These are phyloP conservation scores for Tenthredo scrophulariae DNA, from an alignment of 2,888 invertebrate species.

Conservation along the genomic window DNA sequence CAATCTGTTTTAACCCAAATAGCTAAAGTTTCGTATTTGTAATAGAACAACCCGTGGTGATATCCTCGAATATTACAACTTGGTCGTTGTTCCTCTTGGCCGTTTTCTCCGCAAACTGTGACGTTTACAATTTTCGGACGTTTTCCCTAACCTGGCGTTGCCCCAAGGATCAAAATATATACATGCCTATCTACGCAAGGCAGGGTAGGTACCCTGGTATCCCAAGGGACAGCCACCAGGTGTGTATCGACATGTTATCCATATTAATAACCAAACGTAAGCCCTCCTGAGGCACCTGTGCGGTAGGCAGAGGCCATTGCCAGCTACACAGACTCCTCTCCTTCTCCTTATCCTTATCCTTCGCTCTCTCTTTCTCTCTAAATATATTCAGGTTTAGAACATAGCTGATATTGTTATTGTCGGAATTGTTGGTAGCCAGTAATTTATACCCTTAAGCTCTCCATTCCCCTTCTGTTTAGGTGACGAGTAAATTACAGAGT, in stretches of 20 bases:
- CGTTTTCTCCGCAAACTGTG: conserved; percentile 22
- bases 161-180: conserved; percentile 28
- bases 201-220: conserved; percentile 13
- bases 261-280: conserved; percentile 65
- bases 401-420: conserved; percentile 4
- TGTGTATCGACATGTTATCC: conserved; percentile 67
- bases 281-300: conserved; percentile 59
- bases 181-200: background rate
- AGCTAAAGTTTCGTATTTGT: background rate
- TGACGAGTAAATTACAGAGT: background rate
- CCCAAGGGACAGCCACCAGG: conserved; percentile 64
- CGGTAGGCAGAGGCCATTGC: background rate
- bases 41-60: background rate
- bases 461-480: background rate
- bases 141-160: background rate
- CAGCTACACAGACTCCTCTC: conserved; percentile 17
- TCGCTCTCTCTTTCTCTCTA: conserved; percentile 3
- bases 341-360: background rate
- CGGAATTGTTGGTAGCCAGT: background rate
- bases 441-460: background rate
- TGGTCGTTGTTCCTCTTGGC: background rate
- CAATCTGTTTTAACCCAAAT: background rate
- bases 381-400: background rate
- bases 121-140: conserved; percentile 43
- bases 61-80: conserved; percentile 29